phyloP scores from a whole-genome alignment of 2,888 invertebrate genomes.

The Eupithecia vulgata region DNA sequence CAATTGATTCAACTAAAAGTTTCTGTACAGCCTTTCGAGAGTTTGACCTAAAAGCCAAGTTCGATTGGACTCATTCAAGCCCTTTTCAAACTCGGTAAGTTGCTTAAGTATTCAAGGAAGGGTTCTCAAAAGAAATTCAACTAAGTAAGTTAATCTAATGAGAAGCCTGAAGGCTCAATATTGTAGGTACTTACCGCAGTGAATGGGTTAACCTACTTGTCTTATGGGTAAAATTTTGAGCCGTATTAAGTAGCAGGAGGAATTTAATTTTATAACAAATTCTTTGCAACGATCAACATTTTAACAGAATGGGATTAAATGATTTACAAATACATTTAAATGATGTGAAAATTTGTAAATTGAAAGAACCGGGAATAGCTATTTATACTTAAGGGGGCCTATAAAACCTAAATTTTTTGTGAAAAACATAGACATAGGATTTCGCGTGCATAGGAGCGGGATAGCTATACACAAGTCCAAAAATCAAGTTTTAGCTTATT shows the following conservation, averaged over 20 bases:
- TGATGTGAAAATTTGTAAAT: no score
- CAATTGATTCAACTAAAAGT: slow-evolving; percentile 9
- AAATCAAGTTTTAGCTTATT: no score
- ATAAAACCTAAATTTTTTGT: no score
- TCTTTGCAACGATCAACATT: not conserved
- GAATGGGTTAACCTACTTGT: not conserved
- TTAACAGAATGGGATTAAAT: not conserved
- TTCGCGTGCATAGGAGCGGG: no score
- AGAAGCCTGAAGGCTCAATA: not conserved
- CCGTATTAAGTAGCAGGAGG: not conserved
- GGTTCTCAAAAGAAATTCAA: not conserved
- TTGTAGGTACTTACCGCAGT: not conserved
- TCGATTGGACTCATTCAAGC: slow-evolving; percentile 12
- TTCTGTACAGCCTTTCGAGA: not conserved
- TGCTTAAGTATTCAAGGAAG: slow-evolving; percentile 15
- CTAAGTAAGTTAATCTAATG: not conserved
- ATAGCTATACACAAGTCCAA: no score
- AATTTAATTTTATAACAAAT: not conserved
- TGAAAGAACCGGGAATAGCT: no score
- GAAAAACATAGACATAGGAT: no score
- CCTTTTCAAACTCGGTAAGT: slow-evolving; percentile 13
- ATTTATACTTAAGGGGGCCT: no score
- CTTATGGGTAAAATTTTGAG: not conserved
- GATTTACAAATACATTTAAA: no score
- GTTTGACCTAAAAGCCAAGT: slow-evolving; percentile 14